Base-by-base conservation (phyloP, 2,888 invertebrate species). In the Pollenia amentaria region DNA sequence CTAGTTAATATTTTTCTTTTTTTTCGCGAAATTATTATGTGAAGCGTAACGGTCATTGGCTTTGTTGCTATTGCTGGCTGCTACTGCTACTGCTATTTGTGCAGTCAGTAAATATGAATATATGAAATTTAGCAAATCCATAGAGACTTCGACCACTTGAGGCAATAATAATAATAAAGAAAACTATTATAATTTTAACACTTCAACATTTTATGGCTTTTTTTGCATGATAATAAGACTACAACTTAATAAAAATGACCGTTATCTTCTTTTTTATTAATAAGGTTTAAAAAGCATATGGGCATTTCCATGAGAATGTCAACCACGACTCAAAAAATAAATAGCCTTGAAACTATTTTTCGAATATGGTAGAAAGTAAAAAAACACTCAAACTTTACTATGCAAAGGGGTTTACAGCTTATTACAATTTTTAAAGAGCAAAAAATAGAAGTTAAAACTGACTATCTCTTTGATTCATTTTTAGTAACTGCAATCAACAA, bases 31-130 rank as follows among this genome's bases (percentile, higher is more conserved):
- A 87, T 72, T 77, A 76, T 77, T 65, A 72, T 72, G 83, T 83
- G 79, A 83, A 83, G 86, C 86, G 83, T 87, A 87, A 87, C 86
- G 86, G 86, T 80, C 83, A 87, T 79, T 87, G 86, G 79, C 86
- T 87, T 87, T 0, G 29, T 29, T 29, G 29, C 29, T 29, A 29
- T 29, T 29, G 29, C 29, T 29, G 29, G 29, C 29, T 29, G 29
- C 29, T 29, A 29, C 29, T 29, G 3, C 29, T 51, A 11, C 21
- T 53, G 14, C 11, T 29, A 16, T 29, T n/a, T 40, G 44, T 44
- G 21, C 4, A 29, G 29, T 29, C 29, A 6, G 29, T 29, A 29
- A 29, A 29, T 29, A 29, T 29, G 29, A 29, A 29, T 29, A 29
- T 6, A 6, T 51, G 29, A 12, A 51, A 53, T 42, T 18, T 18